Evolutionary conservation across 2,888 invertebrate genomes (phyloP), one percentile per base, ranked within the genome.

Genomic region (Cryptocephalus moraei): DNA sequence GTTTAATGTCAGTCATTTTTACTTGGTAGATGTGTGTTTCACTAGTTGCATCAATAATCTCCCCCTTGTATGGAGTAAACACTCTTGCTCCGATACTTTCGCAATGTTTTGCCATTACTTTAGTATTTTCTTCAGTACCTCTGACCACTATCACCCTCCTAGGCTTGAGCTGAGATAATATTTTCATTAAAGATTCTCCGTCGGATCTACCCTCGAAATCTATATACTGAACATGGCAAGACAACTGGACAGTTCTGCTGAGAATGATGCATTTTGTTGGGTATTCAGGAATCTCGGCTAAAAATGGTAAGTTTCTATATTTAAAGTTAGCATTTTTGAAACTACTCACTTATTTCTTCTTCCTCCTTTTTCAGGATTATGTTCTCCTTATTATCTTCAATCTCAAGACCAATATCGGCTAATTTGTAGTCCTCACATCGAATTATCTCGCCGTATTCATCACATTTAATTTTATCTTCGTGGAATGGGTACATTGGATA

Each of bases 11-110:
- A 11, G n/a, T 10, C 36, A 41, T n/a, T 38, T 22, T 49, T 64
- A 91, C 91, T 78, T 97, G 97, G 70, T 94, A 97, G 59, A 99
- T 99, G 62, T 96, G 92, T 0, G 93, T 92, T 71, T 99, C 97
- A 0, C 94, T 94, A 0, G 99, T 97, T 0, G 92, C 96, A 68
- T 99, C 97, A 4, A 99, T 81, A 0, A 81, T 76, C 60, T 96
- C 95, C 0, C 89, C 88, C 46, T 78, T 77, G 9, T 72, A 73
- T 0, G 97, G 97, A 2, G 86, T 81, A 68, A 91, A 96, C 1
- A 97, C 83, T 55, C 82, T 77, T 0, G 81, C 79, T 12, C 43
- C 43, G n/a, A 43, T 79, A 50, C 80, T 77, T 22, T 64, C 66
- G 50, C 87, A 85, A 62, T 82, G 81, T 45, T 75, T 79, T 10